These are phyloP conservation scores for Nothocercus julius DNA, from an alignment of 2,113 vertebrate species.

Conservation along the genomic window DNA sequence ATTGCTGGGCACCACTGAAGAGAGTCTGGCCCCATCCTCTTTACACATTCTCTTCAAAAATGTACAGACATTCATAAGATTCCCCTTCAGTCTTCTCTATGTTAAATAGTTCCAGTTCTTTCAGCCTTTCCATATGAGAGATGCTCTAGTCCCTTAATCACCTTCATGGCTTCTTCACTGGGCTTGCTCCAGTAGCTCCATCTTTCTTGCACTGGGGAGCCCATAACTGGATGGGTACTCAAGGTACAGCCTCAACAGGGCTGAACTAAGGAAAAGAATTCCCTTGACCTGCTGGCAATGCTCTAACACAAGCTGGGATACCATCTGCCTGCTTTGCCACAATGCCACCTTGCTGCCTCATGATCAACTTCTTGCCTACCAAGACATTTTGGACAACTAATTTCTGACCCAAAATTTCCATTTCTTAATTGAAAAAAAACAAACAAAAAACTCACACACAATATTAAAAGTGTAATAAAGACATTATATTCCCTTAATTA, in stretches of 20 bases:
- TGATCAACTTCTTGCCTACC: too few relatives aligned
- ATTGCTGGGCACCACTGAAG: neutral
- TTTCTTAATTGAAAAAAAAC: neutral
- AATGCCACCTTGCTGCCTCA: too few relatives aligned
- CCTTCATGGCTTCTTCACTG: neutral
- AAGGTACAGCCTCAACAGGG: too few relatives aligned
- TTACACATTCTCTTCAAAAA: neutral
- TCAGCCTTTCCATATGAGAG: neutral
- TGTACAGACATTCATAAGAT: neutral
- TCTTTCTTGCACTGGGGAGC: neutral
- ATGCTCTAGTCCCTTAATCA: neutral
- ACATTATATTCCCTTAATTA: neutral
- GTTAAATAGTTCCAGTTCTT: neutral
- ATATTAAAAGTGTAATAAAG: neutral
- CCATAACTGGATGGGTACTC: too few relatives aligned
- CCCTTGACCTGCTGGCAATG: too few relatives aligned
- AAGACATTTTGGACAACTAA: neutral
- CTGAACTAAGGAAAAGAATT: too few relatives aligned
- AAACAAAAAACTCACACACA: neutral
- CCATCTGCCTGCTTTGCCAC: too few relatives aligned
- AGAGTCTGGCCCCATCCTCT: neutral
- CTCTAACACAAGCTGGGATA: too few relatives aligned
- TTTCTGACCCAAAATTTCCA: neutral
- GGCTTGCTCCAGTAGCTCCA: neutral
- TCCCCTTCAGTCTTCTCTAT: neutral